These are phyloP conservation scores for Mirounga angustirostris DNA, from an alignment of 2,113 vertebrate species.

Conservation along the genomic window DNA sequence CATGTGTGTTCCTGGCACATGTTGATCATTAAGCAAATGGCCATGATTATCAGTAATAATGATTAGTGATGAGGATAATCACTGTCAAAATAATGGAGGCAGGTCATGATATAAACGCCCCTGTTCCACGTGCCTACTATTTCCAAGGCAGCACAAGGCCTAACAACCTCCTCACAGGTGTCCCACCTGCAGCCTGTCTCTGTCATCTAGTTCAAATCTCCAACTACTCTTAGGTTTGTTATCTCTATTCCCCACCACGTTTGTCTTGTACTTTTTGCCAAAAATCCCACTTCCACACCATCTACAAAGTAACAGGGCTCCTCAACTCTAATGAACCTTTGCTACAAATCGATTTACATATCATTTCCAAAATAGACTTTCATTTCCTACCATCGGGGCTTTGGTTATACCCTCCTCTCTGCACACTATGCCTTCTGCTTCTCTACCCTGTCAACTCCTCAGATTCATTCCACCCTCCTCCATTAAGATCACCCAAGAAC, in stretches of 20 bases:
- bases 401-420: neutral
- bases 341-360: neutral
- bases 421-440: neutral
- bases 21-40: neutral
- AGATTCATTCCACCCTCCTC: neutral
- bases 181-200: neutral
- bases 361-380: neutral
- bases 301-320: neutral
- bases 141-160: neutral
- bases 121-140: neutral
- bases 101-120: neutral
- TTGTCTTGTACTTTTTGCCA: neutral
- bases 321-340: neutral
- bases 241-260: neutral
- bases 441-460: neutral
- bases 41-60: neutral
- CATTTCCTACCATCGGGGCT: neutral
- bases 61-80: neutral
- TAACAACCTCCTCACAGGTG: neutral
- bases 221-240: neutral
- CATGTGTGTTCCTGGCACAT: neutral
- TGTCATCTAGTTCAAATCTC: neutral
- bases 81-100: neutral
- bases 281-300: neutral
- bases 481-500: neutral